Evolutionary conservation across 2,113 vertebrate genomes (phyloP).

Genomic region (Pelusios castaneus): DNA sequence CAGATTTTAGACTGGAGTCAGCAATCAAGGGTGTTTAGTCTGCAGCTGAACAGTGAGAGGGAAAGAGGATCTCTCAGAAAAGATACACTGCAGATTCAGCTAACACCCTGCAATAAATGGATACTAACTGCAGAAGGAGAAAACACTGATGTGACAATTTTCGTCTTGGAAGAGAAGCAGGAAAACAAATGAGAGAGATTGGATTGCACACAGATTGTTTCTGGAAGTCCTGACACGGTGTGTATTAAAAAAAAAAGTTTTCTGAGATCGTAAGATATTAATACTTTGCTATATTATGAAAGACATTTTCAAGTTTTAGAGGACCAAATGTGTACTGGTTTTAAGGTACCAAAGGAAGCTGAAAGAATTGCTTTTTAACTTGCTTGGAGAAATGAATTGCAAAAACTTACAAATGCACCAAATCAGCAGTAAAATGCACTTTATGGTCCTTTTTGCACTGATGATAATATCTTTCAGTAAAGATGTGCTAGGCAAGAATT

Average conservation of each 20-base stretch:
- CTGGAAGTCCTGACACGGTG: slow-evolving; percentile 66
- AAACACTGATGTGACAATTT: slow-evolving; percentile 13
- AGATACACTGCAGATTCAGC: slow-evolving; percentile 16
- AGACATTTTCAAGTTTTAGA: slow-evolving; percentile 40
- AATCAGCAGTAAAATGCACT: slow-evolving; percentile 72
- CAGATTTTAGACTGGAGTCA: slow-evolving; percentile 77
- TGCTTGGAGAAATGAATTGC: slow-evolving; percentile 46
- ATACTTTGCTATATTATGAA: slow-evolving; percentile 19
- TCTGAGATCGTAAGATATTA: slow-evolving; percentile 9
- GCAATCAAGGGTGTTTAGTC: slow-evolving; percentile 78
- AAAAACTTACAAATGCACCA: slow-evolving; percentile 34
- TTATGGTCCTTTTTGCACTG: slow-evolving; percentile 73
- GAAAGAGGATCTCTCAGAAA: background rate
- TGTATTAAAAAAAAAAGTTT: slow-evolving; percentile 65
- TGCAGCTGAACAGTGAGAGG: slow-evolving; percentile 66
- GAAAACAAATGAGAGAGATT: background rate
- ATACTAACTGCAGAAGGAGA: slow-evolving; percentile 5
- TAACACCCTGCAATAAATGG: slow-evolving; percentile 29
- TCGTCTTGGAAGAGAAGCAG: background rate
- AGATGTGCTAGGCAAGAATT: slow-evolving; percentile 80
- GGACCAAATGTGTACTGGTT: slow-evolving; percentile 58
- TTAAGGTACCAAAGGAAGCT: slow-evolving; percentile 56
- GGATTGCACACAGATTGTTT: slow-evolving; percentile 6
- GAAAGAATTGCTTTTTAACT: slow-evolving; percentile 55
- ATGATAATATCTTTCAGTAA: slow-evolving; percentile 59